Base-by-base conservation (phyloP, 2,888 invertebrate species). In the Epsilonema sp. region DNA sequence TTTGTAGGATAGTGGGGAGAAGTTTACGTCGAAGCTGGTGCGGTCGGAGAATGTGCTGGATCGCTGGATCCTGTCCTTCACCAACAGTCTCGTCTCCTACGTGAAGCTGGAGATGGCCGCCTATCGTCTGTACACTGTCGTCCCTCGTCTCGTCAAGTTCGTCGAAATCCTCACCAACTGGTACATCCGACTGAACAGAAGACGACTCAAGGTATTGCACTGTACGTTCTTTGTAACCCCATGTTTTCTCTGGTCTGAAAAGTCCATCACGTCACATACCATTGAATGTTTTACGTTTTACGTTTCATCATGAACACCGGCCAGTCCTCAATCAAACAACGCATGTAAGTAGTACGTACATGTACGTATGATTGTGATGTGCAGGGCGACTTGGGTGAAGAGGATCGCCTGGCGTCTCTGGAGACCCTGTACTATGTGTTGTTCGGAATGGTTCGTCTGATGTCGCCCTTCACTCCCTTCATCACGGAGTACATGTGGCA, bases 381-480 rank as follows among this genome's bases (percentile, higher is more conserved):
- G 3, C 47, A 71, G 73, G 92, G 92, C 37, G 89, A 90, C 62
- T 74, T 73, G 53, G 84, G 85, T 0, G 64, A 73, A 2, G 73
- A 76, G 26, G 90, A 94, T 61, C 84, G 86, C 60, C 74, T 77
- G 51, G 73, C 77, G 47, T 85, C 92, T 0, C 68, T 97, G 47
- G 78, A 82, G 55, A 86, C 92, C 0, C 73, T 97, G 8, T 89
- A 80, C 64, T 76, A 78, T 56, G 85, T 94, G 1, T 70, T 97
- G 26, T 80, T 79, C 60, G 78, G 81, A 45, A 84, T 97, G 77
- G 77, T 80, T 0, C 76, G 81, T 57, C 78, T 92, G 58, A 92
- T 97, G 83, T 84, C 94, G 1, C 90, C 97, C 0, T 94, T 94
- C 66, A 87, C 90, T 0, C 97, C 97, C 0, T 99, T 85, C 69